Evolutionary conservation across 2,888 invertebrate genomes (phyloP).

Genomic region (Mycalesis mineus): DNA sequence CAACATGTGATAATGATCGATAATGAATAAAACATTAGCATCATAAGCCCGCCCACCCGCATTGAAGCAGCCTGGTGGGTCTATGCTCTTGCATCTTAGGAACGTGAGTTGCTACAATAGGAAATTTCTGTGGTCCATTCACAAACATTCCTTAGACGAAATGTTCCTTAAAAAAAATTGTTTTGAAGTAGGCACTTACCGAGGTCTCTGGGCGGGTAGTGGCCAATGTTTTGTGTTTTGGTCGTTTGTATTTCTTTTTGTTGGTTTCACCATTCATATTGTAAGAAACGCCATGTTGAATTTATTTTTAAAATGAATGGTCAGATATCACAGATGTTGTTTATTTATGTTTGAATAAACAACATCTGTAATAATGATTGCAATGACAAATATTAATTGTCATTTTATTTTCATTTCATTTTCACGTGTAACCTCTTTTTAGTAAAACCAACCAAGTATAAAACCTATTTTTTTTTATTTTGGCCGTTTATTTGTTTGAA

Average conservation of each 20-base stretch:
- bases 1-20: no score
- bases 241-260: conserved; percentile 50
- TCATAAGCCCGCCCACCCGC: no score
- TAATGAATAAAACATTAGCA: no score
- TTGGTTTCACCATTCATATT: conserved; percentile 50
- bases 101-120: no score
- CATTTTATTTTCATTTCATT: background rate
- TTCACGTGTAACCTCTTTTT: background rate
- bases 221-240: conserved; percentile 42
- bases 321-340: background rate
- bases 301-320: background rate
- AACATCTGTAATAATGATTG: background rate
- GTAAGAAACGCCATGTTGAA: conserved; percentile 38
- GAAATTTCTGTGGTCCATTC: no score
- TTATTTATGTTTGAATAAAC: background rate
- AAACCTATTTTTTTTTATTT: no score
- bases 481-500: no score
- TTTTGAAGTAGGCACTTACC: conserved; percentile 33
- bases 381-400: background rate
- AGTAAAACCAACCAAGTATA: no score
- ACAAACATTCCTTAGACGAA: no score
- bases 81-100: no score
- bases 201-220: conserved; percentile 48
- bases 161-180: no score
- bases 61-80: no score